Percentiles rank a stretch among this genome's conserved stretches.
Conservation (phyloP, 2,113 vertebrate genomes). For the Neogale vison region DNA sequence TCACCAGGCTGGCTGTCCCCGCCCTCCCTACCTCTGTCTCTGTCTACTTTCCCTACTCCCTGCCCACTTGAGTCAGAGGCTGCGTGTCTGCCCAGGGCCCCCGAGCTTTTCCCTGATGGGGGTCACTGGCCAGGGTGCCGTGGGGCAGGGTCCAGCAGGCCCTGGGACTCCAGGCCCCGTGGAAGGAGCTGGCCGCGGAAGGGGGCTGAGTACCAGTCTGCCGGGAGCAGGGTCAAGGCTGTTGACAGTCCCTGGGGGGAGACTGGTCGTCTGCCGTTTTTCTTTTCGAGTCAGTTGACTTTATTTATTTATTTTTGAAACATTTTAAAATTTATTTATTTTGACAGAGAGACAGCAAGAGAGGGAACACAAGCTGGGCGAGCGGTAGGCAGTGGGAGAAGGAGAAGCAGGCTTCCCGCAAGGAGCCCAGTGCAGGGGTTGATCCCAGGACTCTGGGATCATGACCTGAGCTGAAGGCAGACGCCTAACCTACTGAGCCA, state of each 20-base stretch:
- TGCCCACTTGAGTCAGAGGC: background rate
- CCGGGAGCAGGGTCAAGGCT: background rate
- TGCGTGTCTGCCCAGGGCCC: rapidly evolving
- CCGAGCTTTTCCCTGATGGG: background rate
- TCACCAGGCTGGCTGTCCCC: background rate
- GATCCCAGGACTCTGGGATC: no score
- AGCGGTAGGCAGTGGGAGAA: no score
- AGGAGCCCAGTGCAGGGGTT: no score
- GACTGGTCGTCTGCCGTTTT: background rate
- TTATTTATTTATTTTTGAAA: background rate
- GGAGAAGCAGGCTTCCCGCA: no score
- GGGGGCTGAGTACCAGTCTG: background rate
- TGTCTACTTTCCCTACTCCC: background rate
- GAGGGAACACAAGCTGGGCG: no score
- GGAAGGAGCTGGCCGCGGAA: background rate
- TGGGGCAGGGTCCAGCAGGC: background rate
- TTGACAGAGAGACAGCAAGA: no score
- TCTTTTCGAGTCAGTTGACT: background rate
- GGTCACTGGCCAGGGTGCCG: background rate
- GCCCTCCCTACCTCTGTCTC: no score
- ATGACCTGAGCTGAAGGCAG: no score
- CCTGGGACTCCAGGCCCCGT: background rate
- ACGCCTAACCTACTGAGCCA: no score
- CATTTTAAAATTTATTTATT: no score
- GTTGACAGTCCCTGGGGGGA: background rate